These are phyloP conservation scores for Campylomormyrus tamandua DNA, from an alignment of 2,113 vertebrate species.

Conservation along the genomic window DNA sequence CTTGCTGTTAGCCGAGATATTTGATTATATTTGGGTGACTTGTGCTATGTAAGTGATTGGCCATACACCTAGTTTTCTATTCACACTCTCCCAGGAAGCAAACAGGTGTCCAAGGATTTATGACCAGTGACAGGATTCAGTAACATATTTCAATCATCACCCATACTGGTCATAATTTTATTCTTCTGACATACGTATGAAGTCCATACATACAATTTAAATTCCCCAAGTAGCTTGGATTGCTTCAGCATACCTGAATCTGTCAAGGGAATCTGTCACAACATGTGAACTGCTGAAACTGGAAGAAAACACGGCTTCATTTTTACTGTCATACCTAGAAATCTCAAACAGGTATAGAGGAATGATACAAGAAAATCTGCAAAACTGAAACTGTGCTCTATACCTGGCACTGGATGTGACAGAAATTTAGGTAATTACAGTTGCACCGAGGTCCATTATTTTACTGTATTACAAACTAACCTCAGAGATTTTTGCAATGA, in stretches of 20 bases:
- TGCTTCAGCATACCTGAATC: neutral
- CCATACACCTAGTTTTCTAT: neutral
- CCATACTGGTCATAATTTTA: neutral
- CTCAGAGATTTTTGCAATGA: neutral
- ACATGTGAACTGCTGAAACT: neutral
- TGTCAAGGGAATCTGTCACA: neutral
- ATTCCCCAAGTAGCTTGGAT: neutral
- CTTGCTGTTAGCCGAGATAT: neutral
- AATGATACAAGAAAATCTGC: neutral
- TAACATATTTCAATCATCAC: neutral
- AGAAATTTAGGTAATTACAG: neutral
- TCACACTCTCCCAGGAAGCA: neutral
- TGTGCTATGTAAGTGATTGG: neutral
- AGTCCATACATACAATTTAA: neutral
- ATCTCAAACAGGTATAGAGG: neutral
- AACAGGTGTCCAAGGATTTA: neutral
- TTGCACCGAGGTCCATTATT: neutral
- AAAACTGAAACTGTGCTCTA: neutral
- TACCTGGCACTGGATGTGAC: neutral
- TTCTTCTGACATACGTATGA: neutral
- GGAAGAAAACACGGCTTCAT: neutral
- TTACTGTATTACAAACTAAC: neutral
- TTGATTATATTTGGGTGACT: neutral
- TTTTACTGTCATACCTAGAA: neutral
- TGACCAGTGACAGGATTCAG: neutral